Evolutionary conservation across 2,888 invertebrate species (phyloP).

Genomic region (Parasteatoda lunata): DNA sequence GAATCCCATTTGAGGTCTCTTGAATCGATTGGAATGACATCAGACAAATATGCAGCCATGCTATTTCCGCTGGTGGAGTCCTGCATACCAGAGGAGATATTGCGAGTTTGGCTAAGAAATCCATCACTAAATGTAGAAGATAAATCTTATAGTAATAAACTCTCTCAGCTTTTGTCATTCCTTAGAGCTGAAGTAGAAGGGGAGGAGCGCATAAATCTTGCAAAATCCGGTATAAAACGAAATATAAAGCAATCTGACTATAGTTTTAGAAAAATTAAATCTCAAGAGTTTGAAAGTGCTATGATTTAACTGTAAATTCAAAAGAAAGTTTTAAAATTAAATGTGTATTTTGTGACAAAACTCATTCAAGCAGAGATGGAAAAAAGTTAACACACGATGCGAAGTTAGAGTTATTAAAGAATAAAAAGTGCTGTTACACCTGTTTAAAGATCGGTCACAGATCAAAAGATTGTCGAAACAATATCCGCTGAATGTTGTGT

Average conservation of each 20-base stretch:
- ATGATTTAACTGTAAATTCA: background rate
- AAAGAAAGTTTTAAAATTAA: background rate
- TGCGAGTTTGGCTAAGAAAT: constrained; percentile 70
- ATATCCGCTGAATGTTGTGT: no score
- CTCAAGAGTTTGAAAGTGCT: background rate
- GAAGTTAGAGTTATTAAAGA: no score
- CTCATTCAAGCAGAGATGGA: background rate
- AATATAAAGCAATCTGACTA: background rate
- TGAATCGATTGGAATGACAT: constrained; percentile 42
- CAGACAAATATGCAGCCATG: constrained; percentile 41
- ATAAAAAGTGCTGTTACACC: no score
- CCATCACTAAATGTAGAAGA: background rate
- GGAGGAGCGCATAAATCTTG: constrained; percentile 20
- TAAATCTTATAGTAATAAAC: background rate
- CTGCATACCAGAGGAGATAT: constrained; percentile 71
- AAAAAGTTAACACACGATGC: background rate
- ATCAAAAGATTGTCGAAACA: no score
- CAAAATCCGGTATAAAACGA: constrained; percentile 14
- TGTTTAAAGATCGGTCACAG: no score
- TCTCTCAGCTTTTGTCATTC: constrained; percentile 1
- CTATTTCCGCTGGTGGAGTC: constrained; percentile 71
- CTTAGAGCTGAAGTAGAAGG: constrained; percentile 18
- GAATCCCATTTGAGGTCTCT: constrained; percentile 57
- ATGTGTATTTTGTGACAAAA: constrained; percentile 18
- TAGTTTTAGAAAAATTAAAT: background rate